These are phyloP conservation scores for Sakesphorus luctuosus DNA, from an alignment of 2,113 vertebrate species.

Conservation along the genomic window DNA sequence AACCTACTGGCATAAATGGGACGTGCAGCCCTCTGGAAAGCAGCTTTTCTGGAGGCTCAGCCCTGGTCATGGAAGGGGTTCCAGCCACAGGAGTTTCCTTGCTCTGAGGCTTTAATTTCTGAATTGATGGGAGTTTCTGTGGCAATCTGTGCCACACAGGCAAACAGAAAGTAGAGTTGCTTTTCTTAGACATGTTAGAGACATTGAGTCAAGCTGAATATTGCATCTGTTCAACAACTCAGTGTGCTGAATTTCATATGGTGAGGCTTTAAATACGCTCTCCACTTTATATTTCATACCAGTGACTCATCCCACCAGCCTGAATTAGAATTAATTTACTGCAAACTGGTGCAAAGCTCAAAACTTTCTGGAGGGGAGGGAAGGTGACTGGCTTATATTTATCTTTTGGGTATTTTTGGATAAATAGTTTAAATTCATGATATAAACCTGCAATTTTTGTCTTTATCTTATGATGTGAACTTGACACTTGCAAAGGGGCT, in stretches of 20 bases:
- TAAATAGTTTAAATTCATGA: not conserved
- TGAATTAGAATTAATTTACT: not conserved
- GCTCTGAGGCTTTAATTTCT: not conserved
- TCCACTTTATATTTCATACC: not conserved
- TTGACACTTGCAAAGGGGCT: not conserved
- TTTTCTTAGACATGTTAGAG: constrained; percentile 21
- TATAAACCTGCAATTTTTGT: not conserved
- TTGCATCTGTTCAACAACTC: constrained; percentile 14
- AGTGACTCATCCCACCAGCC: not conserved
- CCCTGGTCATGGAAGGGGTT: fast-evolving
- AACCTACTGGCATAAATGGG: not conserved
- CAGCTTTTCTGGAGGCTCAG: not conserved
- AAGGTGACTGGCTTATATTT: not conserved
- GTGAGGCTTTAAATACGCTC: not conserved
- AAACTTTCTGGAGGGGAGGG: not conserved
- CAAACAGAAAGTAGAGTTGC: not conserved
- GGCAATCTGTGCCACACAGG: not conserved
- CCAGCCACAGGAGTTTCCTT: not conserved
- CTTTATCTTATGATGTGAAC: not conserved
- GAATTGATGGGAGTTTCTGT: not conserved
- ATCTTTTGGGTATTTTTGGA: not conserved
- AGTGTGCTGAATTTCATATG: not conserved
- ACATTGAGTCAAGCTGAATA: not conserved
- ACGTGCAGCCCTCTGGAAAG: not conserved
- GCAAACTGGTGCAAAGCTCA: not conserved